phyloP scores from a whole-genome alignment of 2,113 vertebrate species.

The Rhabdomys dilectus region DNA sequence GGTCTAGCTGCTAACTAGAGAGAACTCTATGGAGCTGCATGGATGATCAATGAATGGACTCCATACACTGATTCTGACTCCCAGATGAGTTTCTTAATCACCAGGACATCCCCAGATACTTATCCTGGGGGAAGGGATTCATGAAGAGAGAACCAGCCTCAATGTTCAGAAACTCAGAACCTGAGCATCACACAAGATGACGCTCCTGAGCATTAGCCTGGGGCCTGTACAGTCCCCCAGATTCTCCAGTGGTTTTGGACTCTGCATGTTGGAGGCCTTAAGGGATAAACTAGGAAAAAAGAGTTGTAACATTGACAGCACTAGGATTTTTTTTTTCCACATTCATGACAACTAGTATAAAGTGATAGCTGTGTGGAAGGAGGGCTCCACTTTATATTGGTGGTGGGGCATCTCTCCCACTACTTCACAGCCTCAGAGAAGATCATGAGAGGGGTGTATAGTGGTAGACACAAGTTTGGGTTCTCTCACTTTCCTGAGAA shows the following conservation, averaged over 20 bases:
- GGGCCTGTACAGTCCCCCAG: neutral
- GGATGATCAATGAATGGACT: neutral
- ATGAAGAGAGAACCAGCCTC: neutral
- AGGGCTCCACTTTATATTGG: neutral
- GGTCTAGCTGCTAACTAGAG: neutral
- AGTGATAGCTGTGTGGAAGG: neutral
- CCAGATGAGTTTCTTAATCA: neutral
- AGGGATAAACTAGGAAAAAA: neutral
- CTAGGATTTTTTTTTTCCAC: neutral
- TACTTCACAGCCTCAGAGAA: slow-evolving; percentile 7
- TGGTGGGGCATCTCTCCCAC: neutral
- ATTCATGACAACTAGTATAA: neutral
- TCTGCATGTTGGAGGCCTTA: neutral
- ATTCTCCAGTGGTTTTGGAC: too few relatives aligned
- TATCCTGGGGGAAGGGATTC: neutral
- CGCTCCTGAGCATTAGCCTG: neutral
- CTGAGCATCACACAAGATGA: neutral
- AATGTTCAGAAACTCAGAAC: neutral
- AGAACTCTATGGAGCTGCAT: neutral
- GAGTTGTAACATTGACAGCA: neutral
- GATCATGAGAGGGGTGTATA: neutral
- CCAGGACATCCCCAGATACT: neutral
- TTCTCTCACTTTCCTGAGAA: neutral
- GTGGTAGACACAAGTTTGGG: neutral
- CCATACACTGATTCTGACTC: neutral